Base-by-base conservation (phyloP, 2,888 invertebrate genomes). In the Andrena camellia region DNA sequence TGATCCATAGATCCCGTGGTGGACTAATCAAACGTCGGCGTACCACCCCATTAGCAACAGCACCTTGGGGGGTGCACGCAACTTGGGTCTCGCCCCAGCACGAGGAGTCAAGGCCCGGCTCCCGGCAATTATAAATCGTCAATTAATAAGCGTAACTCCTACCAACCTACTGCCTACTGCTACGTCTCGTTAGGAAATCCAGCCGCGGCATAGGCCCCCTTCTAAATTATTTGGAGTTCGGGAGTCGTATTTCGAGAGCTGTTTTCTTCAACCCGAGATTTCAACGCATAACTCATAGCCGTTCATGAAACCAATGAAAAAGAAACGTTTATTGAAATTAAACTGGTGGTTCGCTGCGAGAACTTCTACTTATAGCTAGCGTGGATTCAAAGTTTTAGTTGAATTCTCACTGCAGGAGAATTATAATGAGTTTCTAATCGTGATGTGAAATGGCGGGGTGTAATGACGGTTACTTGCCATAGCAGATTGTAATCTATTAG, bases 111-210 rank as follows among this genome's bases (percentile, higher is more conserved):
- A 26, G 75, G 23, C 71, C 67, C 66, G 69, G 87, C 84, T 85
- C 81, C 80, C 82, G 86, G 90, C 91, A 91, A 91, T 91, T 91
- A 91, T 90, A 89, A 90, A 88, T 91, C 90, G 88, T 89, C 90
- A 88, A 92, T 92, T 91, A 92, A 91, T 90, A 91, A 89, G 88
- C 86, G 88, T 86, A 86, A 88, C 86, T 86, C 85, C 78, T 70
- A 83, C 74, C 81, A 80, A 74, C 74, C 81, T 78, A 84, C 75
- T 66, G 68, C 74, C 80, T 78, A 84, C 73, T 66, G 66, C 72
- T 78, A 72, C 79, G 70, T 86, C 81, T 78, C 68, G 84, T 79
- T 79, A 69, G 75, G 59, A 82, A 80, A 66, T 78, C 67, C 73
- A 57, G 74, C 72, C 66, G 68, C 78, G 63, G 73, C 52, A 59